phyloP scores from a whole-genome alignment of 2,888 invertebrate genomes.

The Brenthis daphne region DNA sequence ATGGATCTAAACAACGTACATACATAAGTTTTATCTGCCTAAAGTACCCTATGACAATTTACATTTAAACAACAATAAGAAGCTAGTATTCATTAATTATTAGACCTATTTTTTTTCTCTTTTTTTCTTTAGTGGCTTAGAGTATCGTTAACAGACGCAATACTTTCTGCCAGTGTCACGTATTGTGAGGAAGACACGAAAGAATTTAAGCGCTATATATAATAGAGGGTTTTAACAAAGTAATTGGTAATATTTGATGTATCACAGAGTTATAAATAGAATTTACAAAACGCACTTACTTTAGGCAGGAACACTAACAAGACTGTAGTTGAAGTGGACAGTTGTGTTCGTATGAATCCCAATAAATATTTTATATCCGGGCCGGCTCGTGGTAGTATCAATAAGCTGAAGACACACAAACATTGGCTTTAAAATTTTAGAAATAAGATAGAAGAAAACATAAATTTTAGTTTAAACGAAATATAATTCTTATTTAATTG shows the following conservation, averaged over 20 bases:
- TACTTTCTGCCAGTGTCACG: too few relatives aligned
- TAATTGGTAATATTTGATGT: too few relatives aligned
- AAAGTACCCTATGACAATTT: background rate
- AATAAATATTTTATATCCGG: slow-evolving; percentile 96
- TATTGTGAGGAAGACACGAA: too few relatives aligned
- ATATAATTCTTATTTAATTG: too few relatives aligned
- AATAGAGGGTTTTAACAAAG: too few relatives aligned
- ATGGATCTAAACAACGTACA: too few relatives aligned
- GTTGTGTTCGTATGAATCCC: slow-evolving; percentile 94
- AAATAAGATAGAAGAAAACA: background rate
- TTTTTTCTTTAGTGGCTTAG: too few relatives aligned
- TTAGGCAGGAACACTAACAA: slow-evolving; percentile 93
- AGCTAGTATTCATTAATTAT: background rate
- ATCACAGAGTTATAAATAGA: too few relatives aligned
- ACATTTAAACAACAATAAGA: too few relatives aligned
- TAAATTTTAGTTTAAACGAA: too few relatives aligned
- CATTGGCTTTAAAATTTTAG: background rate
- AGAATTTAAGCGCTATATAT: too few relatives aligned
- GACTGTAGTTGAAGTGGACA: slow-evolving; percentile 94
- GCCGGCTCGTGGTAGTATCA: slow-evolving; percentile 92
- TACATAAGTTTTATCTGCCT: background rate
- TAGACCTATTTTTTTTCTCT: background rate
- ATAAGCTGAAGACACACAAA: slow-evolving; percentile 83
- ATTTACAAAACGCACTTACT: slow-evolving; percentile 69
- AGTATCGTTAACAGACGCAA: too few relatives aligned